Conservation (phyloP, 2,888 invertebrate genomes). For the Dicyrtomina minuta region DNA sequence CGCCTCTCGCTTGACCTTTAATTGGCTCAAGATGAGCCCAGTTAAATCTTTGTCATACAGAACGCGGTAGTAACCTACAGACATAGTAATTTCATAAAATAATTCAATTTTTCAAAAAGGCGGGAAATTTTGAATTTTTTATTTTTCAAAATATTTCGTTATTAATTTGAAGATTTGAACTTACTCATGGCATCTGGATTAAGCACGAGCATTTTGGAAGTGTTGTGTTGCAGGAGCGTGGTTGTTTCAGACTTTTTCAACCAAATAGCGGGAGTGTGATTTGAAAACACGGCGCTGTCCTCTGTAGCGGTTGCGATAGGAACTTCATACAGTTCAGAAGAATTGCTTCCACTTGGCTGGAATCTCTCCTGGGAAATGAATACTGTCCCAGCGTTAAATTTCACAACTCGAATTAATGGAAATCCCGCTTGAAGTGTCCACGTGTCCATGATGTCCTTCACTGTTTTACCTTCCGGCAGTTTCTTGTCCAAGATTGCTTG, state of each 20-base stretch:
- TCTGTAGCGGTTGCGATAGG: constrained; percentile 34
- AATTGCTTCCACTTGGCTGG: not conserved
- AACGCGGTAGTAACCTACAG: constrained; percentile 48
- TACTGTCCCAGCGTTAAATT: constrained; percentile 22
- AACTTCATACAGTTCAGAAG: constrained; percentile 27
- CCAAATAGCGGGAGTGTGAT: constrained; percentile 29
- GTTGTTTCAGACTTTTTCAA: constrained; percentile 16
- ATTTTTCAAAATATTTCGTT: too few relatives aligned
- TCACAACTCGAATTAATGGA: constrained; percentile 38
- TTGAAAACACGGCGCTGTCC: not conserved
- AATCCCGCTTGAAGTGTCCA: constrained; percentile 51
- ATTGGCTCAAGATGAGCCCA: constrained; percentile 37
- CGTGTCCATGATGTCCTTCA: constrained; percentile 52
- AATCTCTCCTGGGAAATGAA: constrained; percentile 41
- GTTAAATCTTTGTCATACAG: constrained; percentile 32
- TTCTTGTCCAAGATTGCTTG: not conserved
- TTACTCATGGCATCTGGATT: constrained; percentile 38
- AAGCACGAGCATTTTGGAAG: constrained; percentile 30
- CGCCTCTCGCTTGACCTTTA: constrained; percentile 27
- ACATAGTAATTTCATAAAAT: constrained; percentile 1
- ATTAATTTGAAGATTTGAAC: too few relatives aligned
- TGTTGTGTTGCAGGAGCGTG: not conserved
- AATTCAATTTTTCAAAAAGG: too few relatives aligned
- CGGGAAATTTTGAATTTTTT: too few relatives aligned
- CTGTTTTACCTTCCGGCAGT: constrained; percentile 21